Base-by-base conservation (phyloP, 2,113 vertebrate genomes). In the Hydrolagus affinis region DNA sequence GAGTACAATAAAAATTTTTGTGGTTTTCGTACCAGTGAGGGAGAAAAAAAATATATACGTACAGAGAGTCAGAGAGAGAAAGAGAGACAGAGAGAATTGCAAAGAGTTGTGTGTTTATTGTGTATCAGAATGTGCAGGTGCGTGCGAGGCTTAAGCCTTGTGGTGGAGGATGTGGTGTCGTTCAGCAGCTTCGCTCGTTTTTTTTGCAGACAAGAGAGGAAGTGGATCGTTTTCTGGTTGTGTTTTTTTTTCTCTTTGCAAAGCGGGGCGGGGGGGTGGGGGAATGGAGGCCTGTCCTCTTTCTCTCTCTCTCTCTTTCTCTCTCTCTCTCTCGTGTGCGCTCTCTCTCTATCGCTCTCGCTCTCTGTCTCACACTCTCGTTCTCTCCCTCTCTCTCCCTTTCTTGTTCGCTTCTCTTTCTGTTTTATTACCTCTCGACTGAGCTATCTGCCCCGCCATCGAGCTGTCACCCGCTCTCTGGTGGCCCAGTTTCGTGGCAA, bases 401-500 rank as follows among this genome's bases (percentile, higher is more conserved):
- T n/a, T n/a, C n/a, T n/a, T n/a, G n/a, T n/a, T n/a, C 28, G 62
- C 62, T 28, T 15, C 19, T 72, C 15, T n/a, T 71, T 72, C 23
- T 25, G 15, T 80, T 83, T 80, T 80, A n/a, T n/a, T 83, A 66
- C 66, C 62, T 28, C 62, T 83, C 62, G n/a, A n/a, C n/a, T n/a
- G n/a, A 83, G 78, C 78, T 83, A 83, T 83, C 78, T 83, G 64
- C 78, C 60, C 78, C 66, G 64, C 78, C 60, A 83, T 83, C 66
- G 60, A 17, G 78, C n/a, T n/a, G 78, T 83, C 78, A 83, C 78
- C 60, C 66, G 78, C 66, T 83, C 11, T 8, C 66, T 25, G 59
- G 64, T 73, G 78, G 78, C 78, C 78, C 78, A 83, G 78, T 83
- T 83, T 83, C 78, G 78, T 83, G 78, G 66, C 78, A 83, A 83